Evolutionary conservation across 1,140 invertebrate species (phyloP).

Genomic region (Papilio xuthus): DNA sequence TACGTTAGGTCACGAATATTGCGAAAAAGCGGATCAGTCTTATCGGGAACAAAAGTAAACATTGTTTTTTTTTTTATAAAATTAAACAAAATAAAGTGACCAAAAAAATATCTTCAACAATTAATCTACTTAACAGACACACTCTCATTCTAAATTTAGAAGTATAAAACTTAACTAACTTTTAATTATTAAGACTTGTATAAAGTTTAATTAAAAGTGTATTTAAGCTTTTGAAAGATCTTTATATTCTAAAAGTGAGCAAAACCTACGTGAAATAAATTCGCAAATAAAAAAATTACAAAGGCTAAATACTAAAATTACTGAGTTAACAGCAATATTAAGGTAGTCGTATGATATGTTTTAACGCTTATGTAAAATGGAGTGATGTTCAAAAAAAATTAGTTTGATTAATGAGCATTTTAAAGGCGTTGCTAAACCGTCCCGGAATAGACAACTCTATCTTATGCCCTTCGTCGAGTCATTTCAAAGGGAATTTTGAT

Average conservation of each 20-base stretch:
- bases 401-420: conserved; percentile 41
- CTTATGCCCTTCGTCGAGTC: conserved; percentile 56
- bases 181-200: conserved; percentile 11
- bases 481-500: conserved; percentile 70
- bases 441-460: conserved; percentile 64
- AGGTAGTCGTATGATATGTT: neutral
- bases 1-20: neutral
- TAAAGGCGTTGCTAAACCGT: conserved; percentile 61
- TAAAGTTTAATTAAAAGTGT: conserved; percentile 25
- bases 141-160: conserved; percentile 5
- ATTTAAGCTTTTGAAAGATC: neutral
- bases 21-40: neutral
- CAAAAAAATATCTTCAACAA: neutral
- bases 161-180: conserved; percentile 14
- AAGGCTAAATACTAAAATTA: neutral
- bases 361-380: conserved; percentile 21
- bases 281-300: neutral
- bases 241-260: neutral
- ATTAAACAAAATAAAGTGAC: neutral
- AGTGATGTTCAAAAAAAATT: conserved; percentile 19
- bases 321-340: neutral
- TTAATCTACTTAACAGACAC: neutral
- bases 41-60: neutral
- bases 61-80: neutral
- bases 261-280: neutral